A percentile compares a stretch with the other conserved stretches of the same genome.
phyloP scores from a whole-genome alignment of 2,797 vertebrate genomes.

The Tragelaphus eurycerus region DNA sequence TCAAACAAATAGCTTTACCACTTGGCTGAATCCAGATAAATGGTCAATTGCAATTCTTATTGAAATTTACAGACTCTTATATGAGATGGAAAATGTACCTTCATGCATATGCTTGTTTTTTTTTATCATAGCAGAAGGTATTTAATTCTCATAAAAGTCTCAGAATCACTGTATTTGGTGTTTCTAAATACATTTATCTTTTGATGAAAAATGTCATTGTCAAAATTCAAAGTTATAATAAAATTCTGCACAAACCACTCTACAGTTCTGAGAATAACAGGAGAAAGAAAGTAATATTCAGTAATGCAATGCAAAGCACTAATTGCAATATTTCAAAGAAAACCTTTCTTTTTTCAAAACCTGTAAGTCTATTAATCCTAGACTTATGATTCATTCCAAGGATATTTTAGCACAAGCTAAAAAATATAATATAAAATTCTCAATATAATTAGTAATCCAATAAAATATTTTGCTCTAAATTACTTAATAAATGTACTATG shows the following conservation, averaged over 20 bases:
- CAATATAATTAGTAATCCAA: slow-evolving; percentile 75
- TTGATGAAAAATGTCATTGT: slow-evolving; percentile 53
- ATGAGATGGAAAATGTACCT: background rate
- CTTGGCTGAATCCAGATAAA: slow-evolving; percentile 9
- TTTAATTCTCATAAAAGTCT: background rate
- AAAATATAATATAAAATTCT: slow-evolving; percentile 44
- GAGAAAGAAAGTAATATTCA: background rate
- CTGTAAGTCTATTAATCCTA: slow-evolving; percentile 38
- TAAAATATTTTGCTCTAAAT: slow-evolving; percentile 66
- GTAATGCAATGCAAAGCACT: background rate
- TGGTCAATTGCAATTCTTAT: background rate
- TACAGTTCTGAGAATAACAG: slow-evolving; percentile 24
- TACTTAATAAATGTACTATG: slow-evolving; percentile 68
- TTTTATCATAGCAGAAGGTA: background rate
- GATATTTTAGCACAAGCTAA: slow-evolving; percentile 68
- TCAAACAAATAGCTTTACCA: background rate
- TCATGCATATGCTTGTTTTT: background rate
- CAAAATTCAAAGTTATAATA: slow-evolving; percentile 56
- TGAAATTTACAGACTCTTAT: slow-evolving; percentile 4
- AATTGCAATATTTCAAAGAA: slow-evolving; percentile 60
- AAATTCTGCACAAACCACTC: slow-evolving; percentile 39
- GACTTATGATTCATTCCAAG: slow-evolving; percentile 71
- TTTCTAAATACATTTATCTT: slow-evolving; percentile 55
- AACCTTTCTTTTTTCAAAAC: slow-evolving; percentile 46
- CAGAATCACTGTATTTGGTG: slow-evolving; percentile 4